These are phyloP conservation scores for Varanus komodoensis DNA, from an alignment of 2,113 vertebrate genomes.

Conservation along the genomic window DNA sequence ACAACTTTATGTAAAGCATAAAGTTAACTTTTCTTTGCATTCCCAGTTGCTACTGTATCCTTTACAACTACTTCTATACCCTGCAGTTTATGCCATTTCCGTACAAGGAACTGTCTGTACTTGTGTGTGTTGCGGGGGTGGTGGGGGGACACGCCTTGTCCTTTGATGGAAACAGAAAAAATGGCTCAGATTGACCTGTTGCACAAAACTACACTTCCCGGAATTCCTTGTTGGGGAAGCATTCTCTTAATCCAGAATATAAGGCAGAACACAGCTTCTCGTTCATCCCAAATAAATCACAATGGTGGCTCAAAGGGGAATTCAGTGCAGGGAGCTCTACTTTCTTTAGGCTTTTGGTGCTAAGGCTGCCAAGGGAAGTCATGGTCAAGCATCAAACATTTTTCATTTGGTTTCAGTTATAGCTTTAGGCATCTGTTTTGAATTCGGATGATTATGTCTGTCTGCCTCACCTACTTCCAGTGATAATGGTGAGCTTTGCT, in stretches of 20 bases:
- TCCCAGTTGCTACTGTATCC: no score
- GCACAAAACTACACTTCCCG: background rate
- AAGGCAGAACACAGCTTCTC: background rate
- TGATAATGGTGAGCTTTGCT: background rate
- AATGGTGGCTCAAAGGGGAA: background rate
- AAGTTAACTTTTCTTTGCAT: no score
- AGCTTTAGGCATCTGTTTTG: slow-evolving; percentile 4
- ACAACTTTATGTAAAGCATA: no score
- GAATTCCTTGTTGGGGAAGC: background rate
- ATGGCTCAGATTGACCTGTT: background rate
- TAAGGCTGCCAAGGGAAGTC: background rate
- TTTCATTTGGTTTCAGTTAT: background rate
- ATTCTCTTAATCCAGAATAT: background rate
- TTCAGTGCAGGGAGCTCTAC: background rate
- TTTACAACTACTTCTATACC: no score
- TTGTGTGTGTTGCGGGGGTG: no score
- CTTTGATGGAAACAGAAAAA: background rate
- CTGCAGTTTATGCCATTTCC: background rate
- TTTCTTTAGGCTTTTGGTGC: background rate
- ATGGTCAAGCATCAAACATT: background rate
- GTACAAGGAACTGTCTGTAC: background rate
- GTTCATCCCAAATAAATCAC: background rate
- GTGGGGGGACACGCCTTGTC: no score
- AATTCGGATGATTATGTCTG: background rate
- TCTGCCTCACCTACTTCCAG: slow-evolving; percentile 11